Percentiles rank a stretch among this genome's conserved stretches.
Conservation (phyloP, 2,113 vertebrate species). For the Ceratotherium simum region DNA sequence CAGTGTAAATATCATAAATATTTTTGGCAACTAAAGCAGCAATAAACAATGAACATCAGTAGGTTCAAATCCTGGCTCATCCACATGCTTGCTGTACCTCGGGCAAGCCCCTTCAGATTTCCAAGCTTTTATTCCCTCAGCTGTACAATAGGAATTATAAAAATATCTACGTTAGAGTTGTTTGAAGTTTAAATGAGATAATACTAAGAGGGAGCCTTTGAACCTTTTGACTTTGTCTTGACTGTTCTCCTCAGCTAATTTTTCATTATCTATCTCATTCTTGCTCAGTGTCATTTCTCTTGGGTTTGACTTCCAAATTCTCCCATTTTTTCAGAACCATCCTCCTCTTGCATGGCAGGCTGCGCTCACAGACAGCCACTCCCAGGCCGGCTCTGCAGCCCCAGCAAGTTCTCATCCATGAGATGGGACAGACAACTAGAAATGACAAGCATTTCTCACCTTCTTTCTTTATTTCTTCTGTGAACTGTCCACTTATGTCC, state of each 20-base stretch:
- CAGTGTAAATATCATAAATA: background rate
- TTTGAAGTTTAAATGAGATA: background rate
- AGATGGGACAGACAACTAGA: no score
- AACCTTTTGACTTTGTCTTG: background rate
- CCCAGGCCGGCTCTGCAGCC: rapidly evolving
- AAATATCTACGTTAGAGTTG: background rate
- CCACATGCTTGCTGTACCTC: no score
- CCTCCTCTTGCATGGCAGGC: background rate
- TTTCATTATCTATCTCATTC: background rate
- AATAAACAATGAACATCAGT: background rate
- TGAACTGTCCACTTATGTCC: background rate
- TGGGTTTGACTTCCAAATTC: background rate
- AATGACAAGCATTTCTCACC: background rate
- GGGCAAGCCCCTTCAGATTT: background rate
- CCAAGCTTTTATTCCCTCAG: background rate
- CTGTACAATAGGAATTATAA: background rate
- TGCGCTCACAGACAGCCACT: no score
- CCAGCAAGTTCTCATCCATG: background rate
- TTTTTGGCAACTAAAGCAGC: background rate
- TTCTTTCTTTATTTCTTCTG: background rate
- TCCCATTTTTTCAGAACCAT: background rate
- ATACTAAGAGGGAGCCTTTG: background rate
- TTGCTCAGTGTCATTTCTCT: background rate
- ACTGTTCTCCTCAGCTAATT: background rate
- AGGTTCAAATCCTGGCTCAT: background rate